These are phyloP conservation scores for Otis tarda DNA, from an alignment of 2,113 vertebrate species.

Conservation along the genomic window DNA sequence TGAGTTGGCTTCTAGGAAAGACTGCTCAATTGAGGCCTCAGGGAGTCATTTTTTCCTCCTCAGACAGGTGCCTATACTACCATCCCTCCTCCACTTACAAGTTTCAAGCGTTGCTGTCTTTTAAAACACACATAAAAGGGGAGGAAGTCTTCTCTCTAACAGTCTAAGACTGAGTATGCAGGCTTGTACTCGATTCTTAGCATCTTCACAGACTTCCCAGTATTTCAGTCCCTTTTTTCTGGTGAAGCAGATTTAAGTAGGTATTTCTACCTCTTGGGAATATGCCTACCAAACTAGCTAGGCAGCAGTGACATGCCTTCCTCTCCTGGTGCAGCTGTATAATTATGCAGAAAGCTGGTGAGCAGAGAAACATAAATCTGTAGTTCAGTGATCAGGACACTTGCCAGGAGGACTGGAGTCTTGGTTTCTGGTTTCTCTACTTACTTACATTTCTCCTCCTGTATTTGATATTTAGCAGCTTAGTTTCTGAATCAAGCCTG, in stretches of 20 bases:
- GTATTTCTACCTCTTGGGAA: background rate
- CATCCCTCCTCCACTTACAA: background rate
- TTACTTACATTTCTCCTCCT: background rate
- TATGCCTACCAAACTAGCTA: background rate
- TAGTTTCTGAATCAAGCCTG: background rate
- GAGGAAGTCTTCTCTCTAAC: background rate
- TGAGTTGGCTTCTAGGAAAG: background rate
- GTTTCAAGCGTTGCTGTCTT: background rate
- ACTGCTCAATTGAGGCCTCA: background rate
- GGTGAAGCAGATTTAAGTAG: background rate
- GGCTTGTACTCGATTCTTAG: background rate
- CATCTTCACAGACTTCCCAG: background rate
- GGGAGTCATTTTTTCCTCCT: background rate
- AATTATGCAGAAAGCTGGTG: background rate
- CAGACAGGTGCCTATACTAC: background rate
- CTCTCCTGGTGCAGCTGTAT: background rate
- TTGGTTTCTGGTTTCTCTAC: background rate
- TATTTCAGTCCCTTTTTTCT: background rate
- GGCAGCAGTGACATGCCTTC: background rate
- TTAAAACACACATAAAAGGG: background rate
- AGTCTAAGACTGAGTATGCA: background rate
- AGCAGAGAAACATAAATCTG: background rate
- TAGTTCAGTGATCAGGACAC: background rate
- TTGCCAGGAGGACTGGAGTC: background rate
- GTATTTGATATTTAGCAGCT: background rate